A percentile compares a stretch with the other conserved stretches of the same genome.
Conservation (phyloP, 2,113 vertebrate species). For the Pycnonotus jocosus region DNA sequence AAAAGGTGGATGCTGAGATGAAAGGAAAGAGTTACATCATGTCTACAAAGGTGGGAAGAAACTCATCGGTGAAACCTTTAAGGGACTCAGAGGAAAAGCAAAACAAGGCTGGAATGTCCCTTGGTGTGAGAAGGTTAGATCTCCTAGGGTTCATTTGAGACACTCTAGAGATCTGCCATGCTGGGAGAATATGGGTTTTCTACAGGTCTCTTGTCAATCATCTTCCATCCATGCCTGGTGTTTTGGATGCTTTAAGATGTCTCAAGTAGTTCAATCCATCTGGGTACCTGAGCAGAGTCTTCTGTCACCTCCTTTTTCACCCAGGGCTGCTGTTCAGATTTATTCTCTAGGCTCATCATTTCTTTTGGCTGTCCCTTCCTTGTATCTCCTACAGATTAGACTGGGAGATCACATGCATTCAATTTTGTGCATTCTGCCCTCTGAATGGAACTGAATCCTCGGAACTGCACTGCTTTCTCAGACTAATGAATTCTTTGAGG, state of each 20-base stretch:
- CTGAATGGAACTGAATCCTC: slow-evolving; percentile 55
- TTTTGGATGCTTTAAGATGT: not conserved
- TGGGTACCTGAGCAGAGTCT: not conserved
- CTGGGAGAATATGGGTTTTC: not conserved
- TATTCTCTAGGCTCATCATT: not conserved
- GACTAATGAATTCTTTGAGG: slow-evolving; percentile 60
- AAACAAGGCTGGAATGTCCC: not conserved
- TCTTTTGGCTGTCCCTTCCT: not conserved
- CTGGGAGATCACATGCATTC: not conserved
- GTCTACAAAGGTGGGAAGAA: not conserved
- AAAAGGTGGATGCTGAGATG: not conserved
- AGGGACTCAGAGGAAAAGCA: not conserved
- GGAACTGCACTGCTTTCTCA: slow-evolving; percentile 33
- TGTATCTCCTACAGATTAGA: not conserved
- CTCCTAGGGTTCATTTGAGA: not conserved
- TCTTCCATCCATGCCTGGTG: not conserved
- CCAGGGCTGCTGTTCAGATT: not conserved
- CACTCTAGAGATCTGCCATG: not conserved
- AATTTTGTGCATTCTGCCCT: slow-evolving; percentile 5
- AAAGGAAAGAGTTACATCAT: not conserved
- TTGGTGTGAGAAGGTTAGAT: not conserved
- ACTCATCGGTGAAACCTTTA: not conserved
- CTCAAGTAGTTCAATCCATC: not conserved
- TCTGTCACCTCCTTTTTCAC: not conserved
- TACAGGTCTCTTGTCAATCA: not conserved